Evolutionary conservation across 2,113 vertebrate species (phyloP), one percentile per base, ranked within the genome.

Genomic region (Daphoenositta chrysoptera): DNA sequence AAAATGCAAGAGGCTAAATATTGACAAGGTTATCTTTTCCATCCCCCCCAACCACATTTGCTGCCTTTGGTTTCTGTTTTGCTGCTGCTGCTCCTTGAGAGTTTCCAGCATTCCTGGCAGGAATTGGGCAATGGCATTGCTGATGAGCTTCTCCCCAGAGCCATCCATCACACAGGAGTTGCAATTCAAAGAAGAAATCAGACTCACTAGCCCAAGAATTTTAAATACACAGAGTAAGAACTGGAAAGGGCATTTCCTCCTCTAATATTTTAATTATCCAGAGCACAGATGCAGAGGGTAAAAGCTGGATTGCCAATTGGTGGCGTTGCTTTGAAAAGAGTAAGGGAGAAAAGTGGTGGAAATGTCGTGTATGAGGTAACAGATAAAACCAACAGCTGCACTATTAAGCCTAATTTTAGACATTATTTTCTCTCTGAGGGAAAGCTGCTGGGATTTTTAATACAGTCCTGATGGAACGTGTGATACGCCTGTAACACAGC

Each of bases 41-140:
- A 27, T 27, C 2, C 24, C n/a, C n/a, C 45, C 28, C 47, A 56
- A 31, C 60, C 47, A 51, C 11, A 0, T 27, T 76, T 10, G 26
- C 58, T 54, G 87, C 81, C 91, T 78, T 76, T 0, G 0, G 56
- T 76, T 89, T 87, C 81, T 71, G 77, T 82, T 75, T 56, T 82
- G 86, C 57, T 87, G 58, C 69, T 40, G 69, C 51, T 92, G 93
- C 83, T 91, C 27, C 78, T 73, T 24, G n/a, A 81, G 91, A 89
- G 73, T 35, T 86, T 94, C 89, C 57, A 92, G 84, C 78, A 72
- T 84, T 95, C 91, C 93, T 93, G 83, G 93, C 91, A 96, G 81
- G 81, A 87, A 45, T 0, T 12, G 66, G 93, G 87, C 93, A 96
- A 22, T 15, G 81, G 70, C 73, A 93, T n/a, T 40, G 44, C 84